phyloP scores from a whole-genome alignment of 1,140 invertebrate species.

The Daktulosphaira vitifoliae region DNA sequence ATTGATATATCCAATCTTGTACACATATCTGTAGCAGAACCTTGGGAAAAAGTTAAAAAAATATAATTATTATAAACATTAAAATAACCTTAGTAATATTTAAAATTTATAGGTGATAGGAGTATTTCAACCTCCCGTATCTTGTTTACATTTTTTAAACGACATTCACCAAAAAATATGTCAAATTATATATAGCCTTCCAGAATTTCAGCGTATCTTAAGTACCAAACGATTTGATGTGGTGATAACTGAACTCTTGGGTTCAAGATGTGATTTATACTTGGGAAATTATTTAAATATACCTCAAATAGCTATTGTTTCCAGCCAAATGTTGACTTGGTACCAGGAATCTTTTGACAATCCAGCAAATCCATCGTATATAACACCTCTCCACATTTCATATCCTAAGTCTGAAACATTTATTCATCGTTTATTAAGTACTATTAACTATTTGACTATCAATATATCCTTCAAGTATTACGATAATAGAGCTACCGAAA shows the following conservation, averaged over 20 bases:
- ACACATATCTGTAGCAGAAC: not conserved
- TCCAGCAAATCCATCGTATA: slow-evolving; percentile 37
- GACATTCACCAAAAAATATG: not conserved
- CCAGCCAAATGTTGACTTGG: slow-evolving; percentile 38
- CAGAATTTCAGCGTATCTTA: not conserved
- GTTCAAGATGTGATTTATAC: slow-evolving; percentile 35
- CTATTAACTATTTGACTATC: not conserved
- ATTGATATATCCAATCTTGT: slow-evolving; percentile 18
- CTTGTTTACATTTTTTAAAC: slow-evolving; percentile 5
- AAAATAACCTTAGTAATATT: too few relatives aligned
- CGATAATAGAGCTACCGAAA: not conserved
- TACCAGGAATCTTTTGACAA: slow-evolving; percentile 44
- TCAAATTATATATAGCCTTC: not conserved
- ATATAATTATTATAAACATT: not conserved
- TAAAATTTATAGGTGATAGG: not conserved
- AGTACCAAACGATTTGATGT: slow-evolving; percentile 35
- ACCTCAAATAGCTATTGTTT: slow-evolving; percentile 43
- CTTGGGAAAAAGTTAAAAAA: slow-evolving; percentile 7
- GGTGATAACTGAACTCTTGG: slow-evolving; percentile 37
- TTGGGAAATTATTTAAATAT: slow-evolving; percentile 43
- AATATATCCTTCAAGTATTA: not conserved
- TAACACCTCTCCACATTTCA: slow-evolving; percentile 26
- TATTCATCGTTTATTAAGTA: not conserved
- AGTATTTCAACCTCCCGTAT: not conserved
- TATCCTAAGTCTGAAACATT: slow-evolving; percentile 35